Percentiles rank a stretch among this genome's conserved stretches.
phyloP scores from a whole-genome alignment of 2,113 vertebrate species.

The Entosphenus tridentatus region DNA sequence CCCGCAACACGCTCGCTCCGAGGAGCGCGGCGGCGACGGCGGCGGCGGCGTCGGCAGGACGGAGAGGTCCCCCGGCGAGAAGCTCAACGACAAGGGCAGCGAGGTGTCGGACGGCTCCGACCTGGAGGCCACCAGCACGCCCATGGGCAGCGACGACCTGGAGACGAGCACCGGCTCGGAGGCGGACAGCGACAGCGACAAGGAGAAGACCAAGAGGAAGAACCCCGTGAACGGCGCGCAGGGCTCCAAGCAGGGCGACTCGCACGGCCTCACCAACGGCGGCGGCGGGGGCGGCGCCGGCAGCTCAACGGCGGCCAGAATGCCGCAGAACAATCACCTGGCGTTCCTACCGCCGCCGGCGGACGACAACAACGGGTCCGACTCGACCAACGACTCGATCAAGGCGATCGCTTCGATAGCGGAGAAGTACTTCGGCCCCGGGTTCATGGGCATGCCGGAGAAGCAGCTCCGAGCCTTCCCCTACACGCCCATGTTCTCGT shows the following conservation, averaged over 20 bases:
- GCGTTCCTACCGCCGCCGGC: constrained; percentile 71
- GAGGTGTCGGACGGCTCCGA: constrained; percentile 81
- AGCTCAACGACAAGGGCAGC: constrained; percentile 52
- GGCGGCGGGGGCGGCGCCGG: constrained; percentile 31
- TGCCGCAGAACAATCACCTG: constrained; percentile 29
- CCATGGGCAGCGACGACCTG: constrained; percentile 64
- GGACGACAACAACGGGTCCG: constrained; percentile 51
- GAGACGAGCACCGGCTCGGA: constrained; percentile 82
- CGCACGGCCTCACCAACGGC: constrained; percentile 26
- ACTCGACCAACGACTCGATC: constrained; percentile 72
- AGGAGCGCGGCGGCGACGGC: background rate
- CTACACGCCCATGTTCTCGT: constrained; percentile 86
- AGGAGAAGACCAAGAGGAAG: constrained; percentile 69
- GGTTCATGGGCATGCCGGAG: constrained; percentile 80
- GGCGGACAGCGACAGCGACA: constrained; percentile 75
- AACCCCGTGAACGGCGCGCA: constrained; percentile 30
- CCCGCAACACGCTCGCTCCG: background rate
- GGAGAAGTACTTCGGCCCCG: constrained; percentile 91
- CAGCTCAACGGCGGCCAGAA: constrained; percentile 31
- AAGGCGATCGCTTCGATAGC: constrained; percentile 96
- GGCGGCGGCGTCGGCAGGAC: constrained; percentile 15
- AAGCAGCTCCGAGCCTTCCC: constrained; percentile 78
- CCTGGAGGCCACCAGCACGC: constrained; percentile 92
- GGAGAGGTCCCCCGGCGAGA: constrained; percentile 39
- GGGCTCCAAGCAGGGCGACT: constrained; percentile 14